These are phyloP conservation scores for Triops longicaudatus DNA, from an alignment of 1,140 invertebrate species.

Conservation along the genomic window DNA sequence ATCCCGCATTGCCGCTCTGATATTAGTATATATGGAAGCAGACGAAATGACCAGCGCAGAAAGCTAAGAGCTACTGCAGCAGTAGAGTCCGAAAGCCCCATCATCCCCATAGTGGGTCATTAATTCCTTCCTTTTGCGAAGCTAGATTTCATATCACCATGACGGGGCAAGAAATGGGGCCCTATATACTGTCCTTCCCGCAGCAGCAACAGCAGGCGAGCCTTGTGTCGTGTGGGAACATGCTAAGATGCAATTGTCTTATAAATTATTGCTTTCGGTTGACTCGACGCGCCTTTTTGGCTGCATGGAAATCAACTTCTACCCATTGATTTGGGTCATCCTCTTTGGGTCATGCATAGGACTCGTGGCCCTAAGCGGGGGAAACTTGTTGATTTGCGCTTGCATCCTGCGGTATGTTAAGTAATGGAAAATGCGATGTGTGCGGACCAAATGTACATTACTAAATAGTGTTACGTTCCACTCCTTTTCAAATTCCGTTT, in stretches of 20 bases:
- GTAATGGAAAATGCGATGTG: too few species aligned
- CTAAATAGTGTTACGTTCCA: too few species aligned
- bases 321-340: neutral
- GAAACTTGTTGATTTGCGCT: neutral
- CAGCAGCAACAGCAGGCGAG: conserved; percentile 9
- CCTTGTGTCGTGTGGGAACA: conserved; percentile 8
- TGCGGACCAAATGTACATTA: too few species aligned
- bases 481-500: too few species aligned
- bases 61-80: neutral
- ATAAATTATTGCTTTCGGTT: conserved; percentile 15
- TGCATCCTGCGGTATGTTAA: neutral
- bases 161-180: conserved; percentile 13
- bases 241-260: conserved; percentile 15
- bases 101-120: conserved; percentile 4
- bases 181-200: neutral
- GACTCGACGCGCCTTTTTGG: neutral
- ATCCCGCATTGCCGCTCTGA: neutral
- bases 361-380: neutral
- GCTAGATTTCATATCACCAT: conserved; percentile 15
- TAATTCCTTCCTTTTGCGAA: conserved; percentile 12
- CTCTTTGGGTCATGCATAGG: neutral
- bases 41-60: conserved; percentile 10
- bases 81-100: conserved; percentile 13
- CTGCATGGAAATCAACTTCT: neutral
- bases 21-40: conserved; percentile 9